A percentile compares a stretch with the other conserved stretches of the same genome.
These are phyloP conservation scores for Drosophila watanabei DNA, from an alignment of 1,140 invertebrate genomes.

Conservation along the genomic window DNA sequence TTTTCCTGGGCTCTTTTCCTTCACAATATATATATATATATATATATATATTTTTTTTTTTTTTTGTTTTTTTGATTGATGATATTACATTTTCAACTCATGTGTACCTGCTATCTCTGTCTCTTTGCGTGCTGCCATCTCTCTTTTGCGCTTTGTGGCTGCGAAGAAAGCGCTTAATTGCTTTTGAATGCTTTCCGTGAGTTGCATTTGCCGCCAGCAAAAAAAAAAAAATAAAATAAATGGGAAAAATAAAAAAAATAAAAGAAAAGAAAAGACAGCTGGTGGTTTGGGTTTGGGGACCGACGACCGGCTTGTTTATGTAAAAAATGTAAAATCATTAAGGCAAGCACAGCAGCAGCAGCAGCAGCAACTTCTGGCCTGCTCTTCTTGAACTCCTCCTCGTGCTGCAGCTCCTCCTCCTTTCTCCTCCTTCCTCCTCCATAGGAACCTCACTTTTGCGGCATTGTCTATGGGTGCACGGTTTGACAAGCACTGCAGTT, in stretches of 20 bases:
- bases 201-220: conserved; percentile 65
- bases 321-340: conserved; percentile 60
- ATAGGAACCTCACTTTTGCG: background rate
- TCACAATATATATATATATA: conserved; percentile 4
- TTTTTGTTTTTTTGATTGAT: conserved; percentile 59
- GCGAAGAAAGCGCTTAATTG: conserved; percentile 77
- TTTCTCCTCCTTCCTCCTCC: too few species aligned
- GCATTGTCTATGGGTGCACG: conserved; percentile 29
- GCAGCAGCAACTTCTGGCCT: conserved; percentile 21
- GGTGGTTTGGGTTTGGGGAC: conserved; percentile 20
- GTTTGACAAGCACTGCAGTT: conserved; percentile 28
- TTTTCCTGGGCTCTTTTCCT: conserved; percentile 24
- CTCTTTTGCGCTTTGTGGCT: conserved; percentile 20
- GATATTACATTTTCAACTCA: conserved; percentile 67
- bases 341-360: conserved; percentile 15
- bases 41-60: background rate
- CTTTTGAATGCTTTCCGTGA: conserved; percentile 78
- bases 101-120: conserved; percentile 39
- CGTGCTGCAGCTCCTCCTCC: background rate
- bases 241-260: conserved; percentile 13
- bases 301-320: conserved; percentile 49
- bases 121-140: conserved; percentile 2
- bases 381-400: conserved; percentile 21
- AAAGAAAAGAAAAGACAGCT: conserved; percentile 40
- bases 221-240: conserved; percentile 18